A percentile compares a stretch with the other conserved stretches of the same genome.
Conservation (phyloP, 2,888 invertebrate species). For the Molanna angustata region DNA sequence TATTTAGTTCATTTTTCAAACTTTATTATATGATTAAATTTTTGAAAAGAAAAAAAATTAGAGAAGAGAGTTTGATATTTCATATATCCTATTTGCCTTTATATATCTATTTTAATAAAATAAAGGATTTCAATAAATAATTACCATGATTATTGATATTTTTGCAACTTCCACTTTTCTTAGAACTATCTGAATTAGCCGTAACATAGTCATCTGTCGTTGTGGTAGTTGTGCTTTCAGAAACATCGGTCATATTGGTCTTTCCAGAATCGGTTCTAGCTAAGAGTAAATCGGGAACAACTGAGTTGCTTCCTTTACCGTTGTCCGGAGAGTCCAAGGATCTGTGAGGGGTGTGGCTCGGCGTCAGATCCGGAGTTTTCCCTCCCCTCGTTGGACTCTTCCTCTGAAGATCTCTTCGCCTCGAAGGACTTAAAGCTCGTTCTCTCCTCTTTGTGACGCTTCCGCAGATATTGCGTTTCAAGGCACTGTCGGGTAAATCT, state of each 20-base stretch:
- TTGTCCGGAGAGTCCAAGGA: conserved; percentile 40
- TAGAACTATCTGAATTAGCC: conserved; percentile 75
- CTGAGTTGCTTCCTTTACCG: conserved; percentile 29
- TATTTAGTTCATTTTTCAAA: too few species aligned
- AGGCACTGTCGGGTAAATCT: conserved; percentile 45
- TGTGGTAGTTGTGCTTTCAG: conserved; percentile 81
- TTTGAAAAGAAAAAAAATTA: too few species aligned
- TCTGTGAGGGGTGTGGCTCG: conserved; percentile 32
- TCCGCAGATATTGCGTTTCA: conserved; percentile 45
- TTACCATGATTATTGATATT: conserved; percentile 50
- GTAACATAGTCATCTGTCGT: conserved; percentile 76
- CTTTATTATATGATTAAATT: too few species aligned
- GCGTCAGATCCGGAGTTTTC: conserved; percentile 31
- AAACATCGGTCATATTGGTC: conserved; percentile 72
- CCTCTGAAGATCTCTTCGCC: conserved; percentile 45
- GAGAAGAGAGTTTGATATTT: too few species aligned
- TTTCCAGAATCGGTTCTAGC: conserved; percentile 71
- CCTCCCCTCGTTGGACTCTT: conserved; percentile 28
- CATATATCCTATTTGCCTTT: too few species aligned
- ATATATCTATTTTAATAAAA: neutral
- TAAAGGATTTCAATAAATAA: neutral
- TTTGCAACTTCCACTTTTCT: conserved; percentile 55
- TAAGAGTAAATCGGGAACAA: conserved; percentile 49
- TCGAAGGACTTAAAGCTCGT: conserved; percentile 52
- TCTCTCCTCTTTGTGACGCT: conserved; percentile 55